These are phyloP conservation scores for Schmidtea mediterranea DNA, from an alignment of 1,140 invertebrate species.

Conservation along the genomic window DNA sequence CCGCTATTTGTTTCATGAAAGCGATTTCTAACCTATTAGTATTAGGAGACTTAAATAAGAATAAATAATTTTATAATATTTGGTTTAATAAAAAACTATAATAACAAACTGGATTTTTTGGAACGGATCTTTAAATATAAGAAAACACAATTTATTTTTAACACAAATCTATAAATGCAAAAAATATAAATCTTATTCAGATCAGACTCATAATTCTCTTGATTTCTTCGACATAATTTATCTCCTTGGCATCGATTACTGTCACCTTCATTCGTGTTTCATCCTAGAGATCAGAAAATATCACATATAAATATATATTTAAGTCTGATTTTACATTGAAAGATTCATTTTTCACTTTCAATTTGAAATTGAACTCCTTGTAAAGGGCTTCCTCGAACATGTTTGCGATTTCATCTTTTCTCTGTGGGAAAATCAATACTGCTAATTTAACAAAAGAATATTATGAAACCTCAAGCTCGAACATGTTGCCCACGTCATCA, in stretches of 20 bases:
- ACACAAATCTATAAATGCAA: no score
- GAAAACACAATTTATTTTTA: no score
- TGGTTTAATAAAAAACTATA: no score
- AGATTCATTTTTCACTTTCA: slow-evolving; percentile 56
- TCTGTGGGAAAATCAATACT: slow-evolving; percentile 11
- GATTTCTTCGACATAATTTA: slow-evolving; percentile 49
- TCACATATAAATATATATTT: not conserved
- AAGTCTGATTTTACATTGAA: slow-evolving; percentile 38
- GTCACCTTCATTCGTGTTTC: slow-evolving; percentile 49
- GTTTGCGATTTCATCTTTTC: slow-evolving; percentile 27
- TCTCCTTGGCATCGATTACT: slow-evolving; percentile 35
- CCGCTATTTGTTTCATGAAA: no score
- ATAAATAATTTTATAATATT: no score
- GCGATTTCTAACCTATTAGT: no score
- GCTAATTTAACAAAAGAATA: not conserved
- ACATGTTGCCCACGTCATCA: not conserved
- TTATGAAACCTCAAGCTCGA: not conserved
- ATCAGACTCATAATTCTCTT: slow-evolving; percentile 29
- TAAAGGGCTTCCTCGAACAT: slow-evolving; percentile 44
- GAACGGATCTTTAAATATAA: no score
- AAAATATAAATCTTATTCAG: no score
- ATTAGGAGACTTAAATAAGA: no score
- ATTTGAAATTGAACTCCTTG: slow-evolving; percentile 46
- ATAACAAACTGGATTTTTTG: no score
- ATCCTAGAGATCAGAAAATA: slow-evolving; percentile 33